Conservation (phyloP, 2,113 vertebrate species). For the Thermophis baileyi region DNA sequence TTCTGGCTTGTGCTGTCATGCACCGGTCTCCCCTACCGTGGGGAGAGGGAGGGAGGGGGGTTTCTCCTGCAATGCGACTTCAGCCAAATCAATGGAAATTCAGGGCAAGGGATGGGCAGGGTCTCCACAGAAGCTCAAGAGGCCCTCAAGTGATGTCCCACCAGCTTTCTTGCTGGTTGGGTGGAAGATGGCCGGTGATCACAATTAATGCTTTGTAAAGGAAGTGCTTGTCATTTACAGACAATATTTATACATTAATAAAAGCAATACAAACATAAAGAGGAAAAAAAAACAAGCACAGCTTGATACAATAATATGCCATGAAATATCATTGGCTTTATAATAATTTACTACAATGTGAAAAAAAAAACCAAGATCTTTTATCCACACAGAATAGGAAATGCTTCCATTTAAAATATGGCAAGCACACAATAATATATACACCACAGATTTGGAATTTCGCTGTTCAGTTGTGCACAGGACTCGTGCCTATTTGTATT, state of each 20-base stretch:
- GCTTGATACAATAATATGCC: constrained; percentile 76
- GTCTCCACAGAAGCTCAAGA: neutral
- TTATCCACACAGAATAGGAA: constrained; percentile 70
- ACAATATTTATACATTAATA: constrained; percentile 67
- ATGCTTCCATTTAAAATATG: constrained; percentile 74
- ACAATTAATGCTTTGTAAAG: constrained; percentile 60
- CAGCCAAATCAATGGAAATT: neutral
- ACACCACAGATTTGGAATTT: constrained; percentile 70
- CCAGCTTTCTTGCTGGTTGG: fast-evolving
- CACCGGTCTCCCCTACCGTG: neutral
- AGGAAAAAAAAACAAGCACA: constrained; percentile 75
- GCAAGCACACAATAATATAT: constrained; percentile 72
- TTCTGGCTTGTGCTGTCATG: neutral
- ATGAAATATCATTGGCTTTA: constrained; percentile 75
- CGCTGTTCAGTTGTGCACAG: constrained; percentile 12
- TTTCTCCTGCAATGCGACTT: neutral
- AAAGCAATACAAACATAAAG: constrained; percentile 66
- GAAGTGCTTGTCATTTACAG: constrained; percentile 70
- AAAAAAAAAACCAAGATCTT: constrained; percentile 60
- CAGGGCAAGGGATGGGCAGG: neutral
- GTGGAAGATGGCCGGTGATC: neutral
- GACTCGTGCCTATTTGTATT: neutral
- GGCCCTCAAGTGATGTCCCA: fast-evolving
- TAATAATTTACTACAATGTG: constrained; percentile 84
- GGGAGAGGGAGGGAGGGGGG: fast-evolving